Evolutionary conservation across 2,888 invertebrate genomes (phyloP).

Genomic region (Miltochrista miniata): DNA sequence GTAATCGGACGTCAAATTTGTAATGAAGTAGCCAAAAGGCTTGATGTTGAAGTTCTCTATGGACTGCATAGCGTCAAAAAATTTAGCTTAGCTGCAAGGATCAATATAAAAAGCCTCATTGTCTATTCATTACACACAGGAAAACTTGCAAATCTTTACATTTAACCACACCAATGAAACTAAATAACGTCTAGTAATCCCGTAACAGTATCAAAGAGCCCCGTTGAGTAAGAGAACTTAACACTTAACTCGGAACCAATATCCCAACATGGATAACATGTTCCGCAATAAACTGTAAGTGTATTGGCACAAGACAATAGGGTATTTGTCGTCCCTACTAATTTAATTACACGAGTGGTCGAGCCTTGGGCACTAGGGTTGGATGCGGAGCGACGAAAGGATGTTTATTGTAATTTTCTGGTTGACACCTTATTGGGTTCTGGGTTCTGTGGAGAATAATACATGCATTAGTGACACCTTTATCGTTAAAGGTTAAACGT

Average conservation of each 20-base stretch:
- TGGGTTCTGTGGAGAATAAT: background rate
- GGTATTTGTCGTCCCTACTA: slow-evolving; percentile 31
- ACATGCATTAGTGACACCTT: too few relatives aligned
- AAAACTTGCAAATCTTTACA: too few relatives aligned
- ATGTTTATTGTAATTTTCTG: slow-evolving; percentile 5
- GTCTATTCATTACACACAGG: too few relatives aligned
- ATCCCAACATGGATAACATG: slow-evolving; percentile 13
- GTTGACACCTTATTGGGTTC: background rate
- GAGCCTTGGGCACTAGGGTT: slow-evolving; percentile 23
- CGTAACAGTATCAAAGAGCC: background rate
- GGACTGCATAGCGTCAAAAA: too few relatives aligned
- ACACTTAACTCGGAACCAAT: slow-evolving; percentile 3
- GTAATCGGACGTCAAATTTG: too few relatives aligned
- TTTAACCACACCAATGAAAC: background rate
- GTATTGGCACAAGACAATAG: slow-evolving; percentile 37
- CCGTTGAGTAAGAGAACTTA: slow-evolving; percentile 2
- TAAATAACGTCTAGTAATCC: background rate
- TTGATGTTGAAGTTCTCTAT: too few relatives aligned
- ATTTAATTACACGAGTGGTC: slow-evolving; percentile 33
- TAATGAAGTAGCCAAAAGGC: too few relatives aligned
- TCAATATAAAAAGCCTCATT: too few relatives aligned
- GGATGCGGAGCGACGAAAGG: slow-evolving; percentile 11
- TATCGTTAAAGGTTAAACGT: too few relatives aligned
- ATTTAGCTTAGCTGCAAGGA: too few relatives aligned
- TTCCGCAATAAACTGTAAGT: slow-evolving; percentile 34